Evolutionary conservation across 2,888 invertebrate genomes (phyloP).

Genomic region (Drosophila gaucha): DNA sequence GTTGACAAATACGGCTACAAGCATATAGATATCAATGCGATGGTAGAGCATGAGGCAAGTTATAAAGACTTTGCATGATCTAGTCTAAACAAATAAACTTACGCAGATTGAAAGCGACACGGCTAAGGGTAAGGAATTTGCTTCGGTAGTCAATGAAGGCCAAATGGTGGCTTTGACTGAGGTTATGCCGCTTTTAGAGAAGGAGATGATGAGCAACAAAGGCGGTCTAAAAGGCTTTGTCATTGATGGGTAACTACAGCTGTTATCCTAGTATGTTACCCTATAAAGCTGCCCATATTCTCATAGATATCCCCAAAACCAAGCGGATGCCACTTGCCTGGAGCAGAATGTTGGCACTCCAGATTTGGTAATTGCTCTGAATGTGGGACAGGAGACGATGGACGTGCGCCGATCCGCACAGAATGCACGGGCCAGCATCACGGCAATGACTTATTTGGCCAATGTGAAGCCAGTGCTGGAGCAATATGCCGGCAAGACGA

Average conservation of each 20-base stretch:
- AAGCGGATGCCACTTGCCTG: slow-evolving; percentile 92
- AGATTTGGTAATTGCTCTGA: slow-evolving; percentile 91
- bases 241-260: slow-evolving; percentile 89
- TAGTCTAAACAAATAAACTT: not conserved
- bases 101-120: slow-evolving; percentile 79
- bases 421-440: not conserved
- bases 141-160: slow-evolving; percentile 93
- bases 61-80: not conserved
- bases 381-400: slow-evolving; percentile 94
- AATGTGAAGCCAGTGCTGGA: slow-evolving; percentile 93
- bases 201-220: slow-evolving; percentile 89
- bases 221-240: slow-evolving; percentile 91
- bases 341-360: slow-evolving; percentile 90
- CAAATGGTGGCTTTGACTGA: slow-evolving; percentile 94
- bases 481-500: slow-evolving; percentile 91
- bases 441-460: slow-evolving; percentile 93
- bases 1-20: slow-evolving; percentile 95
- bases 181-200: slow-evolving; percentile 93
- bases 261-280: not conserved
- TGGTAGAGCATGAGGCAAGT: slow-evolving; percentile 93
- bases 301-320: slow-evolving; percentile 91
- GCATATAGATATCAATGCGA: slow-evolving; percentile 96
- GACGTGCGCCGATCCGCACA: slow-evolving; percentile 87
- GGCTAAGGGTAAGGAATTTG: slow-evolving; percentile 91
- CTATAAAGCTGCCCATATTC: not conserved